Evolutionary conservation across 1,140 invertebrate species (phyloP), one percentile per base, ranked within the genome.

Genomic region (Panagrolaimus sp.): DNA sequence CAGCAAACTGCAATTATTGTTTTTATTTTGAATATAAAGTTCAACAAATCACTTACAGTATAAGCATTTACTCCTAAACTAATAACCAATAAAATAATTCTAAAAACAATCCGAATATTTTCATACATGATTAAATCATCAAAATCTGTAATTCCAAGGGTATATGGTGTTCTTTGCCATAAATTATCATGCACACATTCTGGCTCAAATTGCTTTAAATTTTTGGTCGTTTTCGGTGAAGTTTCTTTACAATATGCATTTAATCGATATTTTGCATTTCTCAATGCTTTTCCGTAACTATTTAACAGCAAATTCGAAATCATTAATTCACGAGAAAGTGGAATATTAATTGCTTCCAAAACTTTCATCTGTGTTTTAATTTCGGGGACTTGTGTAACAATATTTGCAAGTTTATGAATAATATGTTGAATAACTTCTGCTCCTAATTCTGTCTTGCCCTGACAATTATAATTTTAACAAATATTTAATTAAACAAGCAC

Each of bases 261-360:
- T 26, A 12, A n/a, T 17, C 52, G 15, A 3, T 21, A n/a, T 58
- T 58, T 58, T 5, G 28, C 21, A 10, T 58, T 28, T 12, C 52
- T 12, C 17, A 58, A 10, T 4, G 28, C 52, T 26, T 28, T 21
- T 21, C 52, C 52, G 8, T 58, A 58, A 24, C 28, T 58, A 28
- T 58, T 58, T 28, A 58, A 26, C 14, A 58, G 14, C 17, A 58
- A 58, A 58, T 58, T 58, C 12, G 52, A 58, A 14, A 28, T 58
- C 52, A 58, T 58, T 0, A 58, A 21, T 28, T 58, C 52, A 38
- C 32, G 32, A 4, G 32, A 38, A 7, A 38, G 32, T 7, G 32
- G 32, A 38, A 38, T 38, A 7, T 38, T 38, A 38, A 38, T 38
- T 38, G 32, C 32, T 38, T 38, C 32, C 7, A 38, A 38, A 7